phyloP scores from a whole-genome alignment of 2,888 invertebrate species.

The Trichacis sp. region DNA sequence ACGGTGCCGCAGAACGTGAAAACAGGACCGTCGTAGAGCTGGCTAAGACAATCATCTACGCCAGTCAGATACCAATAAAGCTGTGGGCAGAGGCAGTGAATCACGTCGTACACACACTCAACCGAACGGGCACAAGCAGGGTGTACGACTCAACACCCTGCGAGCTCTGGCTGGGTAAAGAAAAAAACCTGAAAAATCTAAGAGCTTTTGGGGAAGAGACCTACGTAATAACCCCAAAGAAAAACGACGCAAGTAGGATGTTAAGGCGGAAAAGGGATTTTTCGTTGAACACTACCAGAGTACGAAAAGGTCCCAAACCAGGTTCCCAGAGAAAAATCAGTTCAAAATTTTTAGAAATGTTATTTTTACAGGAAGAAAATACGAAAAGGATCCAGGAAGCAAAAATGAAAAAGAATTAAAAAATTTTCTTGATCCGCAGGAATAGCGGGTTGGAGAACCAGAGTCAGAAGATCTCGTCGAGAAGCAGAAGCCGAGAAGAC shows the following conservation, averaged over 20 bases:
- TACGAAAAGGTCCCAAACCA: constrained; percentile 16
- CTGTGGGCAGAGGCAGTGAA: constrained; percentile 15
- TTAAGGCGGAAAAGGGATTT: constrained; percentile 16
- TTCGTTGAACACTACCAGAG: constrained; percentile 26
- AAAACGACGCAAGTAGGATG: constrained; percentile 19
- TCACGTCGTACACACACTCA: constrained; percentile 4
- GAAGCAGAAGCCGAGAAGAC: no score
- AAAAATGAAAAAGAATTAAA: no score
- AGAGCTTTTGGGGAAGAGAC: constrained; percentile 27
- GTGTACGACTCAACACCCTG: neutral
- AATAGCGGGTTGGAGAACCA: no score
- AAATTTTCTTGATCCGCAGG: no score
- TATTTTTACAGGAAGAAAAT: neutral
- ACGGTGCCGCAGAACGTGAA: constrained; percentile 32
- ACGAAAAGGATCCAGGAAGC: neutral
- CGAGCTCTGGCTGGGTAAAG: constrained; percentile 15
- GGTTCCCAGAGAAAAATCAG: constrained; percentile 19
- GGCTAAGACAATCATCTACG: constrained; percentile 20
- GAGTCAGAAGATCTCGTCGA: neutral
- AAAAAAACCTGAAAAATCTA: constrained; percentile 1
- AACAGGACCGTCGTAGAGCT: constrained; percentile 37
- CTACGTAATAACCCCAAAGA: constrained; percentile 10
- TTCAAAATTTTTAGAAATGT: neutral
- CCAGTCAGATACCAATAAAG: neutral
- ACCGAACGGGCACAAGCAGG: constrained; percentile 17